Conservation (phyloP, 2,113 vertebrate species). For the Oriolus oriolus region DNA sequence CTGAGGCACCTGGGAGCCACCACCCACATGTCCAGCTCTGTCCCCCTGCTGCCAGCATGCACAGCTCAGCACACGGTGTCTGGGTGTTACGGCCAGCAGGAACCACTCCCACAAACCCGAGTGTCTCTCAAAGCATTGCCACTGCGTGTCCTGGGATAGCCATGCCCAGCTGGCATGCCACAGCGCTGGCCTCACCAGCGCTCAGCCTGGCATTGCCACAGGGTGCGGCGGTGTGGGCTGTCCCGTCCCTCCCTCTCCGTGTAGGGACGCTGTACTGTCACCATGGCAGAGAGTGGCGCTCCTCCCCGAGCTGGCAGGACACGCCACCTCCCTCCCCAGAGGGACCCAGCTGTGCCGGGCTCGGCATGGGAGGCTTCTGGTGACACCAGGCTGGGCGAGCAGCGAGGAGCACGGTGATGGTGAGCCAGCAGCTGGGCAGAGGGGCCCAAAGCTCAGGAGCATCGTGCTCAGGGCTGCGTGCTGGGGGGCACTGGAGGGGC, state of each 20-base stretch:
- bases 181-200: fast-evolving
- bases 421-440: not conserved
- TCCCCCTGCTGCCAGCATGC: not conserved
- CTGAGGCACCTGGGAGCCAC: not conserved
- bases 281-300: not conserved
- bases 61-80: not conserved
- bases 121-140: not conserved
- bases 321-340: not conserved
- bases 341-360: fast-evolving
- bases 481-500: not conserved
- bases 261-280: not conserved
- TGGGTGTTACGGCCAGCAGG: fast-evolving
- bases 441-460: not conserved
- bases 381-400: not conserved
- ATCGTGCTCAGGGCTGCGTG: fast-evolving
- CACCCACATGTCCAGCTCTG: not conserved
- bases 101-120: not conserved
- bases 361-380: fast-evolving
- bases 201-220: not conserved
- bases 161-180: fast-evolving
- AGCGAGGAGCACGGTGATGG: fast-evolving
- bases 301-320: not conserved
- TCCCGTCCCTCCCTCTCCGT: not conserved
- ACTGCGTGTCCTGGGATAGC: not conserved
- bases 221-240: not conserved